Conservation (phyloP, 2,113 vertebrate species). For the Solea solea region DNA sequence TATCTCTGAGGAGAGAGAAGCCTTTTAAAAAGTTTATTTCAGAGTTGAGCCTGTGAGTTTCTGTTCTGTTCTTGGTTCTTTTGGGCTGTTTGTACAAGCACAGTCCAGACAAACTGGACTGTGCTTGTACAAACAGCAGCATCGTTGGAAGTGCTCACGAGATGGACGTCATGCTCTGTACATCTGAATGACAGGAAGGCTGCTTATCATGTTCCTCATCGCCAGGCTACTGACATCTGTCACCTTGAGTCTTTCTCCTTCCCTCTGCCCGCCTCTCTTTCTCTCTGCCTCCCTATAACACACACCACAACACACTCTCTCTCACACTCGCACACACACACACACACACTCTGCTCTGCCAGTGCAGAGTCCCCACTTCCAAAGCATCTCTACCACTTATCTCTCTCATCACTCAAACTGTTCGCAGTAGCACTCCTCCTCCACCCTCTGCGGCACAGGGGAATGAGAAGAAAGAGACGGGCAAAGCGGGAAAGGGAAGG, state of each 20-base stretch:
- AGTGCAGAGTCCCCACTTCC: constrained; percentile 61
- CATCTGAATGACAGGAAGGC: constrained; percentile 64
- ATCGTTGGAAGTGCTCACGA: constrained; percentile 18
- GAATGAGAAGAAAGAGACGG: constrained; percentile 52
- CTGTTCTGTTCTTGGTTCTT: constrained; percentile 5
- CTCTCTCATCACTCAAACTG: constrained; percentile 78
- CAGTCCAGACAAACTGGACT: constrained; percentile 23
- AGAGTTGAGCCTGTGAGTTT: constrained; percentile 1
- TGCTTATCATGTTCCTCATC: constrained; percentile 67
- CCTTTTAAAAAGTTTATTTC: constrained; percentile 39
- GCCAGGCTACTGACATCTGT: constrained; percentile 72
- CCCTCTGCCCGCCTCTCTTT: constrained; percentile 5
- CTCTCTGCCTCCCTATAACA: constrained; percentile 19
- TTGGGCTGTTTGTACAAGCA: no score
- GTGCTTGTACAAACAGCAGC: constrained; percentile 35
- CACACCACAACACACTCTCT: constrained; percentile 8
- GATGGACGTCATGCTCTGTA: constrained; percentile 52
- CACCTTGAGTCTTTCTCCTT: constrained; percentile 61
- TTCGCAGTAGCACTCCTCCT: constrained; percentile 54
- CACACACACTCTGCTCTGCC: constrained; percentile 42
- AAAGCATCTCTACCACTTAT: constrained; percentile 77
- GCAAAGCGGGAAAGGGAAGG: constrained; percentile 46
- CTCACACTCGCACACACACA: constrained; percentile 27
- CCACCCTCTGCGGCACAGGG: constrained; percentile 37
- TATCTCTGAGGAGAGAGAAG: constrained; percentile 4